A percentile compares a stretch with the other conserved stretches of the same genome.
Evolutionary conservation across 1,140 invertebrate genomes (phyloP).

Genomic region (Apis florea): DNA sequence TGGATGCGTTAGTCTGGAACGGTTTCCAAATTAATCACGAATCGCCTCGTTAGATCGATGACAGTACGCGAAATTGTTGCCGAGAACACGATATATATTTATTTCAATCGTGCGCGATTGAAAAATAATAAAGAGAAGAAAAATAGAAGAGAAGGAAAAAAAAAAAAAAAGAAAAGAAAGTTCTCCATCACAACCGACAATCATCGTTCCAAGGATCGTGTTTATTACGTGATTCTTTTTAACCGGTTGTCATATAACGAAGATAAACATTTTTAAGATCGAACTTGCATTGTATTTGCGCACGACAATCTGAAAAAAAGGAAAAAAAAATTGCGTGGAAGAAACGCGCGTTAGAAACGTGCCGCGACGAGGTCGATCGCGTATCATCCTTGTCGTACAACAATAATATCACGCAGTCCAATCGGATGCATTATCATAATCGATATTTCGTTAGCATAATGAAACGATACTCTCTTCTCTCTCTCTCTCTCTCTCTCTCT

Average conservation of each 20-base stretch:
- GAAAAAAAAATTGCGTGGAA: neutral
- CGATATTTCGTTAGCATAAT: slow-evolving; percentile 52
- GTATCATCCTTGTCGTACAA: slow-evolving; percentile 3
- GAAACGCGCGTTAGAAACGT: slow-evolving; percentile 8
- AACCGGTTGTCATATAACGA: too few relatives aligned
- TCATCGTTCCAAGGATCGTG: neutral
- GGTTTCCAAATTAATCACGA: slow-evolving; percentile 25
- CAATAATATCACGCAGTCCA: slow-evolving; percentile 29
- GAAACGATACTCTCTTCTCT: slow-evolving; percentile 36
- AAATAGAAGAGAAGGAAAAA: too few relatives aligned
- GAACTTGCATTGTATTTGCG: neutral
- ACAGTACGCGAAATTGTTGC: slow-evolving; percentile 24
- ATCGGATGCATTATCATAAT: slow-evolving; percentile 49
- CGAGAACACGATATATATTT: neutral
- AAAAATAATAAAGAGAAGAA: too few relatives aligned
- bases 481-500: too few relatives aligned
- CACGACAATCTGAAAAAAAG: neutral
- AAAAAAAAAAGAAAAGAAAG: too few relatives aligned
- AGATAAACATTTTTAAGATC: too few relatives aligned
- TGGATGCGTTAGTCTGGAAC: neutral
- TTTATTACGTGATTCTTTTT: neutral
- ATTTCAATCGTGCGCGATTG: neutral
- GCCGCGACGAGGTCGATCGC: neutral
- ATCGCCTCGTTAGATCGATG: slow-evolving; percentile 10
- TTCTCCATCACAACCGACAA: too few relatives aligned